Base-by-base conservation (phyloP, 53 echinoderm and acorn worm species). In the Echinometra lucunter region DNA sequence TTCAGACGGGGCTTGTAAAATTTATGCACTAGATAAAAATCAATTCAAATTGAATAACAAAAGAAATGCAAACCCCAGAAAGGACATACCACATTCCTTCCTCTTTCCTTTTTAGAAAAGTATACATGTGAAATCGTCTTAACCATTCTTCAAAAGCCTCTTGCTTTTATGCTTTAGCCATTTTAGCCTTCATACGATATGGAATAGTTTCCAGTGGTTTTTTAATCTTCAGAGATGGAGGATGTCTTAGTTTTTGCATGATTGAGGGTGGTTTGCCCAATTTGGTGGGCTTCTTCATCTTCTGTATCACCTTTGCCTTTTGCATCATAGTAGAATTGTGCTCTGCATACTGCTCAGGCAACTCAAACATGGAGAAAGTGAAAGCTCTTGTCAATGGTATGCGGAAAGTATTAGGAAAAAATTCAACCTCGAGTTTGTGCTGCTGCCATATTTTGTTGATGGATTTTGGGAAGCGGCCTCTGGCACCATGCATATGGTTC, bases 381-480 rank as follows among this genome's bases (percentile, higher is more conserved):
- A 97, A 98, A 8, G 98, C 96, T 35, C 89, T 94, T 6, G 98
- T 98, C 44, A 98, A 96, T 67, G 97, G 95, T 56, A 97, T 82
- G 44, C 92, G 89, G 21, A 94, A 96, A 19, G 74, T 72, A 4
- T 94, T 90, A n/a, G 88, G 90, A 34, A 98, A 60, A 38, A 82
- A 94, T 21, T 92, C 91, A 32, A 98, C 89, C 93, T 97, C 94
- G 4, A 66, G 38, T 30, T 95, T 81, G 88, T 98, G 96, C 27
- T 95, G 91, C 93, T 93, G 66, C 97, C 96, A 98, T 67, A 98
- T 96, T 55, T 95, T 92, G 66, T 96, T 98, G 91, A 98, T 58
- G 10, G 97, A 96, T 55, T 96, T 96, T 66, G 96, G 96, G 34
- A 97, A 88, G 75, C 92, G 78, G 66, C 96, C 96, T 17, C 78